Base-by-base conservation (phyloP, 2,888 invertebrate genomes). In the Abscondita cerata region DNA sequence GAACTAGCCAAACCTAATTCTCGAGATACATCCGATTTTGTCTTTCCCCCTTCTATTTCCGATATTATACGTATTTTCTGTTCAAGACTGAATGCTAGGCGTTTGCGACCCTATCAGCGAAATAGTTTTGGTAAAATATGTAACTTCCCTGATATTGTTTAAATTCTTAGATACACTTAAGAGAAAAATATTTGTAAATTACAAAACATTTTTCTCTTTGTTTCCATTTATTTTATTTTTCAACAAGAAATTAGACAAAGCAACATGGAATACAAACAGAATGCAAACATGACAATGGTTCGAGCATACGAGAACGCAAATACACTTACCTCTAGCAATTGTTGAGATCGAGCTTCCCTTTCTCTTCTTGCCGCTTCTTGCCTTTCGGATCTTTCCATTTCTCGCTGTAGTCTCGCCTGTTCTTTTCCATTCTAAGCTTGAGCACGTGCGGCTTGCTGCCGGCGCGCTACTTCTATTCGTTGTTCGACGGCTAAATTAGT, bases 341-440 rank as follows among this genome's bases (percentile, higher is more conserved):
- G 95, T 72, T 94, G 93, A 75, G 92, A 91, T 70, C 93, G 84
- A 50, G 89, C 87, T 79, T 92, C 91, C 76, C 93, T 87, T 79
- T 92, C 92, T 71, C 94, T 83, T 69, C 93, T 87, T 40, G 90
- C 89, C 58, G 92, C 88, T 76, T 95, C 95, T 64, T 93, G 89
- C 68, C 92, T 87, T 75, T 95, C 94, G 15, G 89, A 86, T 70
- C 91, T 87, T 78, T 94, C 93, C 51, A 90, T 83, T 74, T 91
- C 90, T 72, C 89, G 86, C 64, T 87, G 84, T 69, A 90, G 67
- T 55, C 84, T 81, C 9, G 85, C 85, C 63, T 89, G 89, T 72
- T 89, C 89, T 72, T 87, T 86, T 69, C 89, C 89, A 71, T 89
- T 83, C 59, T 91, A 83, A 13, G 92, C 87, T 0, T 93, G 93